Evolutionary conservation across 2,113 vertebrate species (phyloP).

Genomic region (Megaptera novaeangliae): DNA sequence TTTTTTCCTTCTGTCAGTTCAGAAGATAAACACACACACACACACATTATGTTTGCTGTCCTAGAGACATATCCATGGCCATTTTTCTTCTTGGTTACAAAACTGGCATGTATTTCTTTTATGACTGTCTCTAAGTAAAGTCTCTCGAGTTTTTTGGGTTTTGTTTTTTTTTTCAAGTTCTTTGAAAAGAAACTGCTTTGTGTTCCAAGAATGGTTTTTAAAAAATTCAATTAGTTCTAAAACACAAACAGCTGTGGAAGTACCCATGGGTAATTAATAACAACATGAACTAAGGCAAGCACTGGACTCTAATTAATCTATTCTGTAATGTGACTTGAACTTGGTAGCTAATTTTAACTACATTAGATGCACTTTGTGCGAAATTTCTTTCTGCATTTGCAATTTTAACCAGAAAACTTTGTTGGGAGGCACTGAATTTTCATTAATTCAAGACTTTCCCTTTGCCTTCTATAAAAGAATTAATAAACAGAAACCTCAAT

Average conservation of each 20-base stretch:
- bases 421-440: background rate
- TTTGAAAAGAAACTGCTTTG: slow-evolving; percentile 38
- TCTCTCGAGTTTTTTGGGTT: background rate
- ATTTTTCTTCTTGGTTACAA: background rate
- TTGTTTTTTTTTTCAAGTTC: background rate
- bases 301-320: slow-evolving; percentile 14
- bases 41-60: background rate
- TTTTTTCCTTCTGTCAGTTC: background rate
- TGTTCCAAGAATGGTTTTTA: slow-evolving; percentile 19
- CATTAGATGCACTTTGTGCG: background rate
- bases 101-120: background rate
- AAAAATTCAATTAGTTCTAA: slow-evolving; percentile 57
- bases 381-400: slow-evolving; percentile 12
- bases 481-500: background rate
- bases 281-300: slow-evolving; percentile 4
- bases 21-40: background rate
- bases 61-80: background rate
- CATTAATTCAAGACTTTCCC: slow-evolving; percentile 48
- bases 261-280: slow-evolving; percentile 66
- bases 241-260: slow-evolving; percentile 36
- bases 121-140: background rate
- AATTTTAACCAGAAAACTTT: slow-evolving; percentile 19
- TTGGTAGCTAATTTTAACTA: slow-evolving; percentile 39
- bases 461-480: background rate
- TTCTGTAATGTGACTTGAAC: slow-evolving; percentile 48